phyloP scores from a whole-genome alignment of 2,797 vertebrate species.

The Bufotes viridis region DNA sequence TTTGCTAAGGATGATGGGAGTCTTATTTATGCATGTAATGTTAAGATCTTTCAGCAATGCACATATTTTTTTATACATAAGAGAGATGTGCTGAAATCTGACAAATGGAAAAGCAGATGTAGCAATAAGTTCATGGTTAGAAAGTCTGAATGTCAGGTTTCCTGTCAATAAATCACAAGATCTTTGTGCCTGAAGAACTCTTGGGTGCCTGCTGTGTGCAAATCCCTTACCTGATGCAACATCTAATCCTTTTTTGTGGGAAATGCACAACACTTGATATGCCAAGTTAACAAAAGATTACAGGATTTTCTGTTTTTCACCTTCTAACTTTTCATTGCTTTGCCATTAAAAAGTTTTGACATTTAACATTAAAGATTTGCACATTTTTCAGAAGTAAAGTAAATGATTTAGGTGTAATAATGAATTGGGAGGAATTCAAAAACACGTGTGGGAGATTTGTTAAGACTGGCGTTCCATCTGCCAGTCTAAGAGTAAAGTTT shows the following conservation, averaged over 20 bases:
- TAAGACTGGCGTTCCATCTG: too few relatives aligned
- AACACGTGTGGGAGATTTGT: neutral
- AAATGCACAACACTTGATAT: slow-evolving; percentile 7
- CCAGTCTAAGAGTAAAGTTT: too few relatives aligned
- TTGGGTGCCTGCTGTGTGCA: slow-evolving; percentile 36
- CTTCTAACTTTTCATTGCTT: slow-evolving; percentile 5
- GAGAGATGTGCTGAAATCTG: slow-evolving; percentile 28
- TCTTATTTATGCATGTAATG: slow-evolving; percentile 1
- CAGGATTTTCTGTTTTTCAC: slow-evolving; percentile 13
- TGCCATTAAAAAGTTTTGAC: neutral
- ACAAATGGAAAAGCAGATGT: slow-evolving; percentile 41
- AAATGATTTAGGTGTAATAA: neutral
- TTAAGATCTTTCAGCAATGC: slow-evolving; percentile 9
- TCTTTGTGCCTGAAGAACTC: slow-evolving; percentile 15
- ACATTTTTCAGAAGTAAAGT: neutral
- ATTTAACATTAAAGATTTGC: neutral
- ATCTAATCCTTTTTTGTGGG: slow-evolving; percentile 23
- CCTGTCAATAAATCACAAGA: slow-evolving; percentile 51
- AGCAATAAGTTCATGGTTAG: slow-evolving; percentile 25
- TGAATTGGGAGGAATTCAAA: neutral
- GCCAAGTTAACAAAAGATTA: slow-evolving; percentile 16
- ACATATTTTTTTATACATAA: slow-evolving; percentile 26
- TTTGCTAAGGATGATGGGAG: slow-evolving; percentile 7
- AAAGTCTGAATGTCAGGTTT: slow-evolving; percentile 38
- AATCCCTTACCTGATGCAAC: slow-evolving; percentile 43